Base-by-base conservation (phyloP, 1,140 invertebrate species). In the Eciton burchellii region DNA sequence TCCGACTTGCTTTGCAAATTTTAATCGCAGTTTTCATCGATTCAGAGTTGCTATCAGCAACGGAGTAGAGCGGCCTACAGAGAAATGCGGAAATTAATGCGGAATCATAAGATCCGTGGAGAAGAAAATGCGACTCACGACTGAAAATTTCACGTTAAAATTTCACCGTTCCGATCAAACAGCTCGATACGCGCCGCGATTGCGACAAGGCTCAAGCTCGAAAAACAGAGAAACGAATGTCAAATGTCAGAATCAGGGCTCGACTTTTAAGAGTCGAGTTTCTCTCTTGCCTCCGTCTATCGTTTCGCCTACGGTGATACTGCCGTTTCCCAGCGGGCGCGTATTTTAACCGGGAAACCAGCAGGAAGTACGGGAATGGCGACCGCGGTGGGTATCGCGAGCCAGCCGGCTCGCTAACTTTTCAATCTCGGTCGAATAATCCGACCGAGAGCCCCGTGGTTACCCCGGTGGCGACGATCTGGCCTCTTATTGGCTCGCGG, bases 371-470 rank as follows among this genome's bases (percentile, higher is more conserved):
- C 63, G 66, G 57, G 57, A 59, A 56, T 84, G 63, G 49, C 74
- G 70, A 59, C 77, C 82, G n/a, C 66, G 79, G 24, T n/a, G 63
- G 29, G 83, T 79, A 60, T 24, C 73, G 47, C 57, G 63, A 54
- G 68, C 60, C 24, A 56, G 84, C n/a, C 84, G 82, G 88, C 35
- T 35, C 91, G 92, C 90, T 93, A 93, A 93, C 93, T 94, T 94
- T 93, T 93, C 93, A 93, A 94, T 93, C 90, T 93, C 93, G 92
- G 90, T 92, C 92, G 93, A 92, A 93, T 94, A 92, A 94, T 93
- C 90, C 86, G 79, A 86, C 72, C 86, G 87, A 86, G 88, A 88
- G 87, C 88, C 88, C 87, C 85, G 84, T 88, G 91, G 93, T 94
- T 94, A 92, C 93, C 35, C 93, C 91, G 63, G 41, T 90, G 92